Base-by-base conservation (phyloP, 2,888 invertebrate genomes). In the Sphaerophoria rueppellii region DNA sequence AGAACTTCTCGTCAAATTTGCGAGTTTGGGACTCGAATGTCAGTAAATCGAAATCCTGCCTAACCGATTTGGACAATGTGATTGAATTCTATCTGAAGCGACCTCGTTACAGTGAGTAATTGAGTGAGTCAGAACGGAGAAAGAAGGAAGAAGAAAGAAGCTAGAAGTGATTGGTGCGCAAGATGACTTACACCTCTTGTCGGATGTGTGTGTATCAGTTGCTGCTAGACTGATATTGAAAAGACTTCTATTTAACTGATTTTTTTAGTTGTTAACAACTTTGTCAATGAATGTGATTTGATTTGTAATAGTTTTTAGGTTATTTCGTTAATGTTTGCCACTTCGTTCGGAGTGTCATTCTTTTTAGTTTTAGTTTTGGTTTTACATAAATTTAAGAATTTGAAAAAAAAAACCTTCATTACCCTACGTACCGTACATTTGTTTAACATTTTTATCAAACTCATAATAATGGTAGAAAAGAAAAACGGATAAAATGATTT, bases 31-130 rank as follows among this genome's bases (percentile, higher is more conserved):
- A 90, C 73, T 90, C 92, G 32, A 91, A 91, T 88, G 88, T 91
- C 12, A 90, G 90, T 11, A 92, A 91, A 82, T 90, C 92, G 0
- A 92, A 92, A 76, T 88, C 89, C 48, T 89, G 87, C 46, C 88
- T 92, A 67, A 88, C 88, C 16, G 92, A 92, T 88, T 87, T 89
- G 65, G 90, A 91, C 78, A 92, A 92, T 87, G 90, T 90, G 86
- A 90, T 92, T 77, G 92, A 92, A 86, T 91, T 92, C 85, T 90
- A 89, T 87, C 88, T 92, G 7, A 91, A 90, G 76, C 89, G 90
- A 9, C 86, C 88, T 40, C 87, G 87, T 7, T 82, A 63, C 48
- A 77, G 81, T 70, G 75, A 87, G 37, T 86, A 74, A 74, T 40
- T 7, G 2, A 7, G 16, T 35, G 9, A 16, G 6, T 7, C n/a